Conservation (phyloP, 2,113 vertebrate genomes). For the Acanthisitta chloris region DNA sequence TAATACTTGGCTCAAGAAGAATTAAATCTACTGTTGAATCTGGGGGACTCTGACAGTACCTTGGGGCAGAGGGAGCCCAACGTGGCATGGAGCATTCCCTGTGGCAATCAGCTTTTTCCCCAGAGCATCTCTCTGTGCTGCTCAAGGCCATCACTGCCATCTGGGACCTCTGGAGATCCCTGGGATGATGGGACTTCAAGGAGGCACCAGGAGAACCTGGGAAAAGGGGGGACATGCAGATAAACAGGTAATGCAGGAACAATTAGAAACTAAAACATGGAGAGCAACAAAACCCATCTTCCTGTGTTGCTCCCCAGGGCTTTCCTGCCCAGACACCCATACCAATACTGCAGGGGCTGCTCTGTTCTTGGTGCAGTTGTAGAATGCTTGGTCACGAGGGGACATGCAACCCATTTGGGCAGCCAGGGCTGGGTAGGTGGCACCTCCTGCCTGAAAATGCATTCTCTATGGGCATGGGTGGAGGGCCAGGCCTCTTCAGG, state of each 20-base stretch:
- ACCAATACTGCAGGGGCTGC: background rate
- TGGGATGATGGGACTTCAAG: too few species aligned
- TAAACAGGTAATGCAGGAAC: background rate
- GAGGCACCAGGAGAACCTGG: background rate
- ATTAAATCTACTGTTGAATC: background rate
- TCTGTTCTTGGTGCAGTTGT: background rate
- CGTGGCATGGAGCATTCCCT: fast-evolving
- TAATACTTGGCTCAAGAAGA: background rate
- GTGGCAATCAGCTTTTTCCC: background rate
- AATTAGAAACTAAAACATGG: background rate
- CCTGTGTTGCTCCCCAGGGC: background rate
- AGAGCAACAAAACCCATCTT: background rate
- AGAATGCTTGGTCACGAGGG: fast-evolving
- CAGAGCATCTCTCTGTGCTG: background rate
- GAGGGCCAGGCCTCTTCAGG: background rate
- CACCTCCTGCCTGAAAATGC: background rate
- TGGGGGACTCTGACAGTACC: background rate
- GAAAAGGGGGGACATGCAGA: background rate
- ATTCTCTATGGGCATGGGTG: background rate
- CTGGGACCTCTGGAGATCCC: background rate
- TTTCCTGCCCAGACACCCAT: background rate
- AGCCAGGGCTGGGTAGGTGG: background rate
- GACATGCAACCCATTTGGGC: background rate
- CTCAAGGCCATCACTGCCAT: background rate
- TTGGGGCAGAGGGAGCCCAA: background rate